phyloP scores from a whole-genome alignment of 1,140 invertebrate genomes.

The Magallana gigas region DNA sequence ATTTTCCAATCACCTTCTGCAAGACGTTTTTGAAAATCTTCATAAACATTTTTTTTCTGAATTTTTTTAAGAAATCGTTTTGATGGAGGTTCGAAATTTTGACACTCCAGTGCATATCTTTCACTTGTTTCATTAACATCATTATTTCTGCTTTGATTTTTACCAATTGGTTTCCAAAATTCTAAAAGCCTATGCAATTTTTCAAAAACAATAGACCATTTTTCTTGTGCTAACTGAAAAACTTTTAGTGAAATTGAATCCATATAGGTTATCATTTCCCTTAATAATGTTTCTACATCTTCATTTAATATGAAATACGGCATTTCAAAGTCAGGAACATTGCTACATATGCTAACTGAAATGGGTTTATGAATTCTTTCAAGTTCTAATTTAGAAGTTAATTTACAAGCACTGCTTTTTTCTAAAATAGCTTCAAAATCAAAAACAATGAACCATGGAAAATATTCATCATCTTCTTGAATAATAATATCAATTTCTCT shows the following conservation, averaged over 20 bases:
- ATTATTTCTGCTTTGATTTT: slow-evolving; percentile 14
- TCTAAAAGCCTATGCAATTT: not conserved
- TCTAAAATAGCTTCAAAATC: slow-evolving; percentile 40
- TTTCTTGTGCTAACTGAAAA: not conserved
- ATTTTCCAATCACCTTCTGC: too few relatives aligned
- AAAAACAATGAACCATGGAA: slow-evolving; percentile 33
- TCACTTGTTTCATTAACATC: slow-evolving; percentile 9
- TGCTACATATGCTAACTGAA: slow-evolving; percentile 38
- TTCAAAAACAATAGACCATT: slow-evolving; percentile 14
- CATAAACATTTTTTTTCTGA: not conserved
- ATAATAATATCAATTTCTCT: not conserved
- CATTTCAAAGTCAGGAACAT: not conserved
- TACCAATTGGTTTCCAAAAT: not conserved
- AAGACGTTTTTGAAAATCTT: not conserved
- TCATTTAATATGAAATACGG: slow-evolving; percentile 10
- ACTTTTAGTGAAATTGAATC: not conserved
- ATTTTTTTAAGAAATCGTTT: not conserved
- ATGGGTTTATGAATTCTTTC: slow-evolving; percentile 10
- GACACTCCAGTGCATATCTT: not conserved
- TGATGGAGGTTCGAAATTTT: slow-evolving; percentile 4
- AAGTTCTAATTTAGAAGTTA: not conserved
- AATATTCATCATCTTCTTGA: not conserved
- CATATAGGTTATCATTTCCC: slow-evolving; percentile 40
- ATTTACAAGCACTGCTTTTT: not conserved
- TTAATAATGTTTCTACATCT: not conserved